Base-by-base conservation (phyloP, 2,113 vertebrate species). In the Baryphthengus martii region DNA sequence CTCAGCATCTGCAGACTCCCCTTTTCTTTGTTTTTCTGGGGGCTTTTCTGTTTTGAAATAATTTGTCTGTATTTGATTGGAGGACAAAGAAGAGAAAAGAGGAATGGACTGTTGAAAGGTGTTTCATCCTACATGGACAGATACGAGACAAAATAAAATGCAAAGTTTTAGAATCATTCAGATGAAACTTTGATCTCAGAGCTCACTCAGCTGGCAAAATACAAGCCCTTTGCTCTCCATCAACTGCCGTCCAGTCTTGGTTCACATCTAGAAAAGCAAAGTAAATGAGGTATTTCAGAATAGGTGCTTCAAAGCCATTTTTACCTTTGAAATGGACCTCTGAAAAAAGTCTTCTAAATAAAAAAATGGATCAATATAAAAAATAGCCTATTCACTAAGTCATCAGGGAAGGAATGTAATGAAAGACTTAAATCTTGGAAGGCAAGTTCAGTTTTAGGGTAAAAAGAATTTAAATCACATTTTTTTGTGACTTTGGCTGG, bases 141-240 rank as follows among this genome's bases (percentile, higher is more conserved):
- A 55, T 52, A 50, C 11, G 88, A 63, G 70, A 12, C 44, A 79
- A 89, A 95, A 62, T 37, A 87, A 89, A 84, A 91, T 35, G 62
- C 72, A 59, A 78, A 81, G 52, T 86, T 73, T 40, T 70, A 63
- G 94, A 90, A 31, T 73, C 42, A 87, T 18, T 63, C 45, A 84
- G 61, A 58, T 0, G 2, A 89, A 90, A 76, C 26, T 24, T 88
- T 63, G 28, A 75, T 88, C 23, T 40, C 26, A 61, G 81, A 91
- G 28, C 31, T 96, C 28, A 61, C 37, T 88, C 52, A 91, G 44
- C 24, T 93, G 71, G 90, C 71, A 88, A 79, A 94, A 94, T 53
- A 61, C 52, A 91, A 91, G 33, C 29, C 44, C 53, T 88, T 88
- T 90, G 49, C 55, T 79, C 77, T 91, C 88, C 37, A 28, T 56